Percentiles rank a stretch among this genome's conserved stretches.
These are phyloP conservation scores for Chromobotia macracanthus DNA, from an alignment of 2,797 vertebrate genomes.

Conservation along the genomic window DNA sequence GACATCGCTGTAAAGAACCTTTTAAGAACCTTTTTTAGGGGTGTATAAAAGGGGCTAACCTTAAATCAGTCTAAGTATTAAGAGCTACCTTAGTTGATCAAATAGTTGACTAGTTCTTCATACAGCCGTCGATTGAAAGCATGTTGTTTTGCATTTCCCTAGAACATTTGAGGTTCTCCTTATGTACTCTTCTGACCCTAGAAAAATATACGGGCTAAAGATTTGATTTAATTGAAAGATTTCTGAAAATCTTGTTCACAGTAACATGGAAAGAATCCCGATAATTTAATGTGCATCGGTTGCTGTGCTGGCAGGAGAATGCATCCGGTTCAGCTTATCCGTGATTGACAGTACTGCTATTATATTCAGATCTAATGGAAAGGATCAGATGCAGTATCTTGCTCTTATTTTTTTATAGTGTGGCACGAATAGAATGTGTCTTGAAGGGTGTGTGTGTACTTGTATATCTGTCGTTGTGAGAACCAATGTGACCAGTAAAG, in stretches of 20 bases:
- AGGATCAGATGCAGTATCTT: slow-evolving; percentile 45
- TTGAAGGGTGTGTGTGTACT: neutral
- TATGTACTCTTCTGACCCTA: slow-evolving; percentile 24
- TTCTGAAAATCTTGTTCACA: slow-evolving; percentile 6
- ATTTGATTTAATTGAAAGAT: too few species aligned
- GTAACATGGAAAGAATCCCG: slow-evolving; percentile 6
- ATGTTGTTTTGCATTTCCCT: too few species aligned
- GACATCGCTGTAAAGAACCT: too few species aligned
- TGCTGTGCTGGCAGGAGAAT: slow-evolving; percentile 10
- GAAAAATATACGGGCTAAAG: neutral
- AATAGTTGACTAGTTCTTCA: too few species aligned
- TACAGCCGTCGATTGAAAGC: too few species aligned
- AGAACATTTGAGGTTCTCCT: neutral
- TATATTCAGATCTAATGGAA: slow-evolving; percentile 39
- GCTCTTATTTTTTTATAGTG: slow-evolving; percentile 2
- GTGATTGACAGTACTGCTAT: slow-evolving; percentile 52
- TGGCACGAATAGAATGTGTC: slow-evolving; percentile 16
- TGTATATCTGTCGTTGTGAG: too few species aligned
- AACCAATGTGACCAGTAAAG: too few species aligned
- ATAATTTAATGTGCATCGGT: slow-evolving; percentile 26
- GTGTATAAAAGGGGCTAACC: too few species aligned
- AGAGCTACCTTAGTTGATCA: too few species aligned
- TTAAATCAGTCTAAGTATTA: too few species aligned
- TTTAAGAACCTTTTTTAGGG: too few species aligned
- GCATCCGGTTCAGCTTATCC: slow-evolving; percentile 27